Evolutionary conservation across 2,888 invertebrate species (phyloP).

Genomic region (Eilema caniola): DNA sequence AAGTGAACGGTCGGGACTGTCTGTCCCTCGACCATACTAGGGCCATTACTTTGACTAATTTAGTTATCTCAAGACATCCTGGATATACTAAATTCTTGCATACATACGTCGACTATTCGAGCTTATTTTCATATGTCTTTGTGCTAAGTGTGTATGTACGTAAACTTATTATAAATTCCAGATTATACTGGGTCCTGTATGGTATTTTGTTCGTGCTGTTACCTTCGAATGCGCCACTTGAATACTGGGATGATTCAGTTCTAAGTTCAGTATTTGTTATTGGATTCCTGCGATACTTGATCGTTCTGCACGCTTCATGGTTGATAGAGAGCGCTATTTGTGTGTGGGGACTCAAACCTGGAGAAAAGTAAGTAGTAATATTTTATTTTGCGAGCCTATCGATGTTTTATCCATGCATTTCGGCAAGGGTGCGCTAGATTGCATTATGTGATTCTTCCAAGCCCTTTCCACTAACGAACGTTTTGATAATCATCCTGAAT

Average conservation of each 20-base stretch:
- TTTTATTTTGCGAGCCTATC: too few relatives aligned
- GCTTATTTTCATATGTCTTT: not conserved
- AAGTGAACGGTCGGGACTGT: too few relatives aligned
- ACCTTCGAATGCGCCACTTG: constrained; percentile 92
- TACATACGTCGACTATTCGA: not conserved
- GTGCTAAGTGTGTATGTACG: not conserved
- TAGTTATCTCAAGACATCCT: too few relatives aligned
- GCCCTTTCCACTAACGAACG: too few relatives aligned
- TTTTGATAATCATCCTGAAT: too few relatives aligned
- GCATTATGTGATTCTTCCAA: too few relatives aligned
- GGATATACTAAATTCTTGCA: too few relatives aligned
- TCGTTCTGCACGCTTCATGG: constrained; percentile 90
- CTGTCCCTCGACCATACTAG: too few relatives aligned
- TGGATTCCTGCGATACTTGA: constrained; percentile 89
- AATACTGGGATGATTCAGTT: constrained; percentile 92
- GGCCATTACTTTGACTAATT: too few relatives aligned
- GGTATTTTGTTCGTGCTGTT: constrained; percentile 88
- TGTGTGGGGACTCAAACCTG: constrained; percentile 90
- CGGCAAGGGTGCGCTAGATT: too few relatives aligned
- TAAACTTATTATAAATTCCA: constrained; percentile 63
- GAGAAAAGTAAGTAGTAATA: constrained; percentile 88
- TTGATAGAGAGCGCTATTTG: constrained; percentile 91
- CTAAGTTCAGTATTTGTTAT: constrained; percentile 88
- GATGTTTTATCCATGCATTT: too few relatives aligned
- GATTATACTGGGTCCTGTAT: constrained; percentile 91